Evolutionary conservation across 2,888 invertebrate genomes (phyloP), one percentile per base, ranked within the genome.

Genomic region (Epirrhoe tristata): DNA sequence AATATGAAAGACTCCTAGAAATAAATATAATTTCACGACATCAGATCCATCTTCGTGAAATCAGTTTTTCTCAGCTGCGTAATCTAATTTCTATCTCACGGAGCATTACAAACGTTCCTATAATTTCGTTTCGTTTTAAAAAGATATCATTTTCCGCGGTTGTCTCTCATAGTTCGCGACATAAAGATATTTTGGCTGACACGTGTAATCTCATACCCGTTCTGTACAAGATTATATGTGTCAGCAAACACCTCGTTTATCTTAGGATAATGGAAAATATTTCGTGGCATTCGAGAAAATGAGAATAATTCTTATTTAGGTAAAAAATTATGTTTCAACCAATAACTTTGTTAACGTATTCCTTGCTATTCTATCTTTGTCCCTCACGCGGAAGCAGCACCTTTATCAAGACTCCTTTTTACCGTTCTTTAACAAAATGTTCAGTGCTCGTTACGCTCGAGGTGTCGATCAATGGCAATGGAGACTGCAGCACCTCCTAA

Each of bases 171-270:
- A 72, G 72, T 69, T 66, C 16, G 65, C 70, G 64, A 36, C 66
- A 51, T 57, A 34, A 55, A 69, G 63, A 71, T 81, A 81, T 81
- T 83, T 85, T 80, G 83, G 83, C 81, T 86, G 88, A 87, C 89
- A 88, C 78, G 76, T 84, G 86, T 87, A 88, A 87, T 88, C 87
- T 84, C 82, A 84, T 80, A 82, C 85, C 81, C 84, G 86, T 85
- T 83, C 81, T 84, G 84, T 84, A 77, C 84, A 81, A 88, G 90
- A 90, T 90, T 90, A 90, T 83, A 81, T 75, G 80, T 88, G 90
- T 89, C 89, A 88, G 77, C 86, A 81, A 80, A 81, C 79, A 84
- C 79, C 77, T 78, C 87, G 85, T 87, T 89, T 88, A 87, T 90
- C 86, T 86, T 81, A 79, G 80, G 83, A 84, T 84, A 87, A 87